Evolutionary conservation across 2,797 vertebrate species (phyloP), one percentile per base, ranked within the genome.

Genomic region (Remorina albescens): DNA sequence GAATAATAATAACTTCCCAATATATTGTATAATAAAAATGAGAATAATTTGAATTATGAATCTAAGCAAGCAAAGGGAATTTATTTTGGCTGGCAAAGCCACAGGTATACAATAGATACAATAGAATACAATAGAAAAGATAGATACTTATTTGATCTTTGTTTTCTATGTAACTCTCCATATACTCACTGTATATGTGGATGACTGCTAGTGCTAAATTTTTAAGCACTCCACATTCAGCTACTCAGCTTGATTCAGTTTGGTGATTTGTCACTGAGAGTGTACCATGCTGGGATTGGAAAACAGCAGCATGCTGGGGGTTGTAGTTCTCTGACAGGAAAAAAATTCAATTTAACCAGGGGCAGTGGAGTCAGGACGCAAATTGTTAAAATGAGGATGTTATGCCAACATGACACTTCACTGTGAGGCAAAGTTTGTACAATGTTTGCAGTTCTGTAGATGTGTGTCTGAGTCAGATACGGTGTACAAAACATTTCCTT

Each of bases 381-480:
- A 62, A 74, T 66, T 75, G 80, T 82, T 76, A 51, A 85, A 84
- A 81, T 82, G 64, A 69, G 55, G 57, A 78, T 82, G 82, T 83
- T 67, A 53, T 75, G 73, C 78, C 71, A 81, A 78, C 76, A 66
- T 76, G 76, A 81, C 71, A 78, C 54, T 34, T 46, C 28, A 82
- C 86, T 88, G 73, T 50, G 47, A 89, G 80, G 79, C 85, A 86
- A 61, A 74, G 65, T 82, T 76, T 88, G 68, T 64, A 71, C 39
- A 76, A 59, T 55, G 56, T 56, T 76, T 65, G 47, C 51, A 25
- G 37, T 71, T 78, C 68, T 75, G 46, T 75, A 65, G 49, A 67
- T 56, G 65, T 73, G 36, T 65, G 67, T 85, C 59, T 79, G 58
- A 62, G 68, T 77, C 37, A 66, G 78, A 82, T 34, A 12, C 26